These are phyloP conservation scores for Cartodere bifasciata DNA, from an alignment of 2,888 invertebrate species.

Conservation along the genomic window DNA sequence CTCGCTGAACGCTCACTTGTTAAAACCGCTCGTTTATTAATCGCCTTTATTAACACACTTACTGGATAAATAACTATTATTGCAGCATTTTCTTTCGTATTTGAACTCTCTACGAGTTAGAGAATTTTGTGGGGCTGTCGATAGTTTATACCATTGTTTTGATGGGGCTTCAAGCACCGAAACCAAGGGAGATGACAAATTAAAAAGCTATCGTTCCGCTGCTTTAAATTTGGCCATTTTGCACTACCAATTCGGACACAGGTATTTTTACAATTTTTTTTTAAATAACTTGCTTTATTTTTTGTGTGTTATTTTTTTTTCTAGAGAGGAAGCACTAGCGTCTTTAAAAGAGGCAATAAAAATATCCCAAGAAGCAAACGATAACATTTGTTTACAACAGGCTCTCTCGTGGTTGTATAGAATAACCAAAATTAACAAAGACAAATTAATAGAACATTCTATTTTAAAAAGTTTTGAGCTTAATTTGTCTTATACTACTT, in stretches of 20 bases:
- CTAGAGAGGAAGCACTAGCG: constrained; percentile 61
- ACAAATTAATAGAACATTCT: constrained; percentile 52
- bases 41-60: too few relatives aligned
- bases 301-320: too few relatives aligned
- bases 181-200: constrained; percentile 39
- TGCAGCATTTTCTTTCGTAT: constrained; percentile 81
- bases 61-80: too few relatives aligned
- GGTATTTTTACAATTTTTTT: constrained; percentile 34
- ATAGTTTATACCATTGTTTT: constrained; percentile 71
- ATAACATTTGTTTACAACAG: constrained; percentile 73
- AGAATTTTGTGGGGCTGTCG: constrained; percentile 74
- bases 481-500: constrained; percentile 57
- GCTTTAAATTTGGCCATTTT: constrained; percentile 82
- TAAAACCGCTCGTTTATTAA: too few relatives aligned
- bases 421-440: constrained; percentile 41
- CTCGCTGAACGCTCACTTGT: too few relatives aligned
- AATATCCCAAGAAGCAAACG: constrained; percentile 78
- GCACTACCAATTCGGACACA: constrained; percentile 75
- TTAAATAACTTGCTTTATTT: constrained; percentile 6
- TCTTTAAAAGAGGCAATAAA: constrained; percentile 79
- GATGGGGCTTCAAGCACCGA: constrained; percentile 47
- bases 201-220: constrained; percentile 70
- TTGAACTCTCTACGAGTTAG: constrained; percentile 77
- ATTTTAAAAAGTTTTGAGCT: constrained; percentile 55
- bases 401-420: constrained; percentile 73